phyloP scores from a whole-genome alignment of 2,797 vertebrate species.

The Tokudaia muenninki region DNA sequence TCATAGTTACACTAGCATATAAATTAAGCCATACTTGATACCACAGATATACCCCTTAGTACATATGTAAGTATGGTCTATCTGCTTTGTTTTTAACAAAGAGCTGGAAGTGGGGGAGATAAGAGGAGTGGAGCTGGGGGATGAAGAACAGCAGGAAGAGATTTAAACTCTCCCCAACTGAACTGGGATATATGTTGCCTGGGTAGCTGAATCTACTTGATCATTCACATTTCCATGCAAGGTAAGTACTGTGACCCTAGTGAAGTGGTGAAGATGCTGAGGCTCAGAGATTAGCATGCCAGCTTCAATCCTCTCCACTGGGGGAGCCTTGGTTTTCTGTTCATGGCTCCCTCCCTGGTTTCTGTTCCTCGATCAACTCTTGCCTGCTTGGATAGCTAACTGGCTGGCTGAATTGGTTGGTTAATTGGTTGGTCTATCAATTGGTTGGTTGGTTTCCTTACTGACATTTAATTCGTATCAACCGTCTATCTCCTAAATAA shows the following conservation, averaged over 20 bases:
- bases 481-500: conserved; percentile 48
- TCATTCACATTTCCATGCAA: neutral
- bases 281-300: neutral
- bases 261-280: neutral
- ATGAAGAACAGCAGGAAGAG: neutral
- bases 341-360: rapidly evolving
- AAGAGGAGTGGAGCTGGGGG: neutral
- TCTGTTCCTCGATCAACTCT: neutral
- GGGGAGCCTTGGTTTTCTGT: neutral
- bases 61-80: neutral
- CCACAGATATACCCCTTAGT: neutral
- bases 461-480: conserved; percentile 3
- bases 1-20: neutral
- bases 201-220: neutral
- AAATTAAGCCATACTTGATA: neutral
- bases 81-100: neutral
- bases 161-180: neutral
- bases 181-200: neutral
- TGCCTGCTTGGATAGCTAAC: neutral
- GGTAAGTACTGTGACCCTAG: neutral
- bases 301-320: neutral
- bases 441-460: neutral
- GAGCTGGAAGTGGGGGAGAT: neutral
- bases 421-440: neutral
- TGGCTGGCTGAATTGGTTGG: neutral